Evolutionary conservation across 2,888 invertebrate species (phyloP).

Genomic region (Dromius quadrimaculatus): DNA sequence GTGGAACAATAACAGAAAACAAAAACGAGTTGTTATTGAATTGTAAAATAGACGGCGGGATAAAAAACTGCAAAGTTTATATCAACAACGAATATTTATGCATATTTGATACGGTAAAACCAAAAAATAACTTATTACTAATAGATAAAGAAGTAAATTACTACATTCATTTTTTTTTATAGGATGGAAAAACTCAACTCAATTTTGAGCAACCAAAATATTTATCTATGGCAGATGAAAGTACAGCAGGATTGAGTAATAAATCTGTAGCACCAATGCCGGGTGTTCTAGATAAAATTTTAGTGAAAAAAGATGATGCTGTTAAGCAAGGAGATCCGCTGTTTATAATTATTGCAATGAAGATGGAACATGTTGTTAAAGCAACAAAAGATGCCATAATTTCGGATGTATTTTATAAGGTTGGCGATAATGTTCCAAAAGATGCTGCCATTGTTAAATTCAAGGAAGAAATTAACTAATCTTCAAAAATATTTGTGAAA

Average conservation of each 20-base stretch:
- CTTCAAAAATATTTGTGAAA: not conserved
- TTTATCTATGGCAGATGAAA: conserved; percentile 65
- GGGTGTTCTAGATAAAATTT: conserved; percentile 91
- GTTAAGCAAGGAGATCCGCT: conserved; percentile 91
- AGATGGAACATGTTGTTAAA: conserved; percentile 98
- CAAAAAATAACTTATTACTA: too few species aligned
- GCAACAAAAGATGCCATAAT: conserved; percentile 85
- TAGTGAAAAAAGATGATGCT: conserved; percentile 83
- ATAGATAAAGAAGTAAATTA: too few species aligned
- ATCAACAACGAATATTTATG: conserved; percentile 71
- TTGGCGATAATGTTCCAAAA: conserved; percentile 88
- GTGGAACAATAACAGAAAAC: conserved; percentile 65
- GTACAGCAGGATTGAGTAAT: conserved; percentile 64
- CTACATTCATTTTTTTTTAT: conserved; percentile 34
- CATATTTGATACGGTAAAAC: conserved; percentile 75
- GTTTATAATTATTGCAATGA: conserved; percentile 98
- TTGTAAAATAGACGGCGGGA: conserved; percentile 70
- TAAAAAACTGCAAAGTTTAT: conserved; percentile 71
- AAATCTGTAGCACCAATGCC: conserved; percentile 92
- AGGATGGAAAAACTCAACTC: conserved; percentile 79
- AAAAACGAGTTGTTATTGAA: conserved; percentile 66
- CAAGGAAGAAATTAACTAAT: conserved; percentile 63
- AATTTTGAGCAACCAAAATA: conserved; percentile 74
- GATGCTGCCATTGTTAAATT: conserved; percentile 74
- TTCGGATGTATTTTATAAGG: conserved; percentile 76